Evolutionary conservation across 2,888 invertebrate genomes (phyloP), one percentile per base, ranked within the genome.

Genomic region (Rhaphigaster nebulosa): DNA sequence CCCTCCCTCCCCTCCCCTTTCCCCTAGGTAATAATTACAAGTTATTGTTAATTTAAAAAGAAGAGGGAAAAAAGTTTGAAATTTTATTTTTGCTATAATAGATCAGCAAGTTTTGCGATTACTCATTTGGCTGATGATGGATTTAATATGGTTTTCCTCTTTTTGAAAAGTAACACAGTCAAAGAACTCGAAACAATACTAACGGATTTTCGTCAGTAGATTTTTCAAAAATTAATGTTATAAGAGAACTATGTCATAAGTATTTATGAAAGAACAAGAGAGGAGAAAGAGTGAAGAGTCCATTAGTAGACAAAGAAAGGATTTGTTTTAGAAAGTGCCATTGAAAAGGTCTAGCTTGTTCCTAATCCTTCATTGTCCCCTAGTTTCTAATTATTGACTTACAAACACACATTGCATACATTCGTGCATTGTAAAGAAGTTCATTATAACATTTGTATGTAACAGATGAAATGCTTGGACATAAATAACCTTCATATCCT

Each of bases 301-400:
- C 84, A 84, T 84, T 84, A 84, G 84, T 23, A 84, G 84, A 84
- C 84, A 84, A 84, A 84, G 84, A 84, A 26, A 84, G 84, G 84
- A 84, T 84, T 50, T 84, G 84, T 84, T 84, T 84, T 84, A 84
- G 84, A 84, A 84, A 84, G 84, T 50, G 84, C 70, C 70, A 76
- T 84, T 84, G 84, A 45, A 84, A 50, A 76, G 41, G 45, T n/a
- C 84, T 84, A 45, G 84, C 84, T 23, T n/a, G 84, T 50, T 45
- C 84, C n/a, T 84, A 84, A 84, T 84, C 84, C 70, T 84, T 50
- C 45, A 84, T 84, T 84, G 84, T 50, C 84, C n/a, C 45, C 26
- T 26, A 84, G 45, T 84, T 41, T 84, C 45, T 84, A 84, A 84
- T 84, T 84, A 84, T 76, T 76, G 70, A 76, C 70, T 76, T 76